Conservation (phyloP, 2,797 vertebrate genomes). For the Microhierax caerulescens region DNA sequence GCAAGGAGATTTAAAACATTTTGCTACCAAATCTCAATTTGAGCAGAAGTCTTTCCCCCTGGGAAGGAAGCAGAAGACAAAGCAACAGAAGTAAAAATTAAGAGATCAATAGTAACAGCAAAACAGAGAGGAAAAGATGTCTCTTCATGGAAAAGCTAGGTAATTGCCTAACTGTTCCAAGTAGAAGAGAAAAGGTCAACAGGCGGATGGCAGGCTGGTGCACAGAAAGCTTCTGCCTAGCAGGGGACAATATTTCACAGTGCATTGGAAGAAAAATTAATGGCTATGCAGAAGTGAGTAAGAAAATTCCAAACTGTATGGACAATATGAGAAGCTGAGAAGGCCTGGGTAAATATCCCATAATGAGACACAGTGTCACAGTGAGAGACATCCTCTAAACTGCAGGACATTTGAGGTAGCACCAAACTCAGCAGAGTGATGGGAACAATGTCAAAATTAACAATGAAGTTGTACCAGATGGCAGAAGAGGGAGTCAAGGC, state of each 20-base stretch:
- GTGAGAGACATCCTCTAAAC: background rate
- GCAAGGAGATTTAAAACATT: background rate
- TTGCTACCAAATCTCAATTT: background rate
- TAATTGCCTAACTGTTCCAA: conserved; percentile 17
- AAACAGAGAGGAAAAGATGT: background rate
- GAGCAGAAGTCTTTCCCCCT: background rate
- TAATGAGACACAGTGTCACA: background rate
- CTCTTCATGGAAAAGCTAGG: background rate
- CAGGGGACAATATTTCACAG: background rate
- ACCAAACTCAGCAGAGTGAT: background rate
- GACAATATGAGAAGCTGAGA: background rate
- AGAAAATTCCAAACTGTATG: background rate
- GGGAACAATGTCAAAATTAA: background rate
- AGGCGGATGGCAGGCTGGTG: background rate
- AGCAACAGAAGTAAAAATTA: background rate
- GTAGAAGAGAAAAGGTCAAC: conserved; percentile 41
- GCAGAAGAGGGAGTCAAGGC: conserved; percentile 39
- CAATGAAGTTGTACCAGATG: conserved; percentile 58
- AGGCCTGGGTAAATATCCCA: background rate
- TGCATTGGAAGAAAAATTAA: background rate
- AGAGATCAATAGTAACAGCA: background rate
- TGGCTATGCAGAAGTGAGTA: background rate
- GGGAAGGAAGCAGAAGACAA: background rate
- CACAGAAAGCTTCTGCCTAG: background rate
- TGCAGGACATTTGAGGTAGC: background rate